These are phyloP conservation scores for Onthophagus taurus DNA, from an alignment of 1,140 invertebrate genomes.

Conservation along the genomic window DNA sequence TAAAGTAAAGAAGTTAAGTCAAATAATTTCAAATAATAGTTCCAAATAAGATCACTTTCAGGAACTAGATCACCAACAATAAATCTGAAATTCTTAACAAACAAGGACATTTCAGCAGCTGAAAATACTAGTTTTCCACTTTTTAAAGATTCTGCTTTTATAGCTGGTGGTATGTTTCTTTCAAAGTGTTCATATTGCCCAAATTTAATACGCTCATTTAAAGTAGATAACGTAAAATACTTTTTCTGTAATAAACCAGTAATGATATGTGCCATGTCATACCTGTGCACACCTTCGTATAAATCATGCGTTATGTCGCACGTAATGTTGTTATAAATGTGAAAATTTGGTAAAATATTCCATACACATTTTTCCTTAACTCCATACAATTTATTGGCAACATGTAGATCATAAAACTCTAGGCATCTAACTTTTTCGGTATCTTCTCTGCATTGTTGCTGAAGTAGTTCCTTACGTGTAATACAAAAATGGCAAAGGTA, in stretches of 20 bases:
- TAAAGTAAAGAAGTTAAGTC: conserved; percentile 22
- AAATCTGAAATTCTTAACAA: conserved; percentile 22
- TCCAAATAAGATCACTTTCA: conserved; percentile 20
- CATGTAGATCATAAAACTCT: conserved; percentile 9
- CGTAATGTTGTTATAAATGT: conserved; percentile 24
- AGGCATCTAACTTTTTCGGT: neutral
- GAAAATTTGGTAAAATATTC: conserved; percentile 21
- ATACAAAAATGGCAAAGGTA: conserved; percentile 30
- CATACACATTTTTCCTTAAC: conserved; percentile 19
- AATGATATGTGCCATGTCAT: conserved; percentile 24
- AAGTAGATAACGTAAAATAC: conserved; percentile 23
- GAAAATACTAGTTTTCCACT: conserved; percentile 21
- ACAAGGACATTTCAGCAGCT: conserved; percentile 26
- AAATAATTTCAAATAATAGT: conserved; percentile 22
- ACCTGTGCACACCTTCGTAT: conserved; percentile 26
- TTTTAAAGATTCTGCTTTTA: conserved; percentile 19
- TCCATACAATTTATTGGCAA: conserved; percentile 17
- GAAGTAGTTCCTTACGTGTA: conserved; percentile 13
- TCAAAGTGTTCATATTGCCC: conserved; percentile 20
- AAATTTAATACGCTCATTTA: conserved; percentile 25
- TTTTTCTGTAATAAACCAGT: conserved; percentile 21
- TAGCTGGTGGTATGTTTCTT: conserved; percentile 21
- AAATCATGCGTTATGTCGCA: conserved; percentile 32
- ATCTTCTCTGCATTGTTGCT: neutral
- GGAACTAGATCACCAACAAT: conserved; percentile 25